Percentiles rank a stretch among this genome's conserved stretches.
phyloP scores from a whole-genome alignment of 1,140 invertebrate genomes.

The Popillia japonica region DNA sequence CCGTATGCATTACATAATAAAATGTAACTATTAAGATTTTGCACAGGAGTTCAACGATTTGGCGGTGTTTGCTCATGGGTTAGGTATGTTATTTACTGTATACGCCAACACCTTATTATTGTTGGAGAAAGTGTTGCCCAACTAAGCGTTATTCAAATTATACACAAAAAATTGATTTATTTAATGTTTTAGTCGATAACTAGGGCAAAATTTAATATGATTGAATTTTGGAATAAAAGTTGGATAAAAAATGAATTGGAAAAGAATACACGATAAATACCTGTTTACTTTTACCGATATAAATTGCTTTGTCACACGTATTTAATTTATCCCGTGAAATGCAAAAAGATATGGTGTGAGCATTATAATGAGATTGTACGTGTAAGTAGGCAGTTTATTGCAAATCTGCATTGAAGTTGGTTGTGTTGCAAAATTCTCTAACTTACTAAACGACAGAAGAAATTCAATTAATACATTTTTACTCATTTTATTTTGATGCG shows the following conservation, averaged over 20 bases:
- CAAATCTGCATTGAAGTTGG: background rate
- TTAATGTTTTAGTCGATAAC: background rate
- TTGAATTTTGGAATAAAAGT: background rate
- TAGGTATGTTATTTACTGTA: no score
- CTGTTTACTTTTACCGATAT: background rate
- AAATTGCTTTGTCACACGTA: slow-evolving; percentile 14
- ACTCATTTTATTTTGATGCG: no score
- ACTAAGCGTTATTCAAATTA: background rate
- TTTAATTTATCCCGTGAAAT: background rate
- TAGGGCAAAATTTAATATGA: background rate
- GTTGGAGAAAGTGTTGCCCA: background rate
- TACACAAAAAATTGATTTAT: background rate
- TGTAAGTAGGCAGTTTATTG: background rate
- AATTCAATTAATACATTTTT: no score
- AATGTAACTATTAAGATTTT: no score
- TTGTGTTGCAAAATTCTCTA: background rate
- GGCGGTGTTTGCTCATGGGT: no score
- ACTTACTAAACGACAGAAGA: no score
- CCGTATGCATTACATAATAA: no score
- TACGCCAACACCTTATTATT: background rate
- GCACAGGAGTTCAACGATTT: no score
- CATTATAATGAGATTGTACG: background rate
- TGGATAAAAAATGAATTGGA: background rate
- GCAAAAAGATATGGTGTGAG: background rate
- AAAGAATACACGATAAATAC: background rate